Evolutionary conservation across 2,797 vertebrate species (phyloP).

Genomic region (Centropyge bicolor): DNA sequence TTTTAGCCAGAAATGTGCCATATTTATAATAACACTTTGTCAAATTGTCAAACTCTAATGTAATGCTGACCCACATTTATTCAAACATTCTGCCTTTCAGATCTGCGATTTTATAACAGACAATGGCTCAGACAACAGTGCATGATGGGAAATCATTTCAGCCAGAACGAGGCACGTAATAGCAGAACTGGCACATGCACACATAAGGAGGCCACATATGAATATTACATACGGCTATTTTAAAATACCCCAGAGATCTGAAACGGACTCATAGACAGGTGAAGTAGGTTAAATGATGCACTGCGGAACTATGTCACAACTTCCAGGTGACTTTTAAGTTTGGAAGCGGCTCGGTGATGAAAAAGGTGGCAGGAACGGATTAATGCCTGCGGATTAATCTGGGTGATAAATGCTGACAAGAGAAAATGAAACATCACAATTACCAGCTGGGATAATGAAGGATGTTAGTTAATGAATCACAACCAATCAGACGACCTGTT

Average conservation of each 20-base stretch:
- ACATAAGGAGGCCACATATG: constrained; percentile 39
- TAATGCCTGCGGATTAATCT: constrained; percentile 47
- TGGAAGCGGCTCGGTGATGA: constrained; percentile 42
- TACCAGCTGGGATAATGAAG: constrained; percentile 57
- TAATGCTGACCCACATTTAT: constrained; percentile 44
- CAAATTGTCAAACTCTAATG: constrained; percentile 21
- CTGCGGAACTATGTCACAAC: constrained; percentile 45
- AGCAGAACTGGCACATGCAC: constrained; percentile 42
- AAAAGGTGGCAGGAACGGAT: constrained; percentile 38
- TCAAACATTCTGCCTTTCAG: constrained; percentile 13
- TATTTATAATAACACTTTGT: constrained; percentile 41
- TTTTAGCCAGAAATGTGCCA: constrained; percentile 34
- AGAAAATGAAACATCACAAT: constrained; percentile 60
- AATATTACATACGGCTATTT: constrained; percentile 55
- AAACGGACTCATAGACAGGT: constrained; percentile 41
- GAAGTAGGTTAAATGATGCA: constrained; percentile 56
- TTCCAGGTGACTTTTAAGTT: constrained; percentile 61
- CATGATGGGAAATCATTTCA: constrained; percentile 21
- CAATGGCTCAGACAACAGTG: constrained; percentile 27
- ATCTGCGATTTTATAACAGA: constrained; percentile 13
- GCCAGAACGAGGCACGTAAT: constrained; percentile 6
- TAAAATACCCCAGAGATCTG: constrained; percentile 52
- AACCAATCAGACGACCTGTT: constrained; percentile 43
- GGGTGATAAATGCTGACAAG: constrained; percentile 53
- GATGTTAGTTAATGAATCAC: constrained; percentile 51